A percentile compares a stretch with the other conserved stretches of the same genome.
Conservation (phyloP, 2,113 vertebrate species). For the Prionailurus viverrinus region DNA sequence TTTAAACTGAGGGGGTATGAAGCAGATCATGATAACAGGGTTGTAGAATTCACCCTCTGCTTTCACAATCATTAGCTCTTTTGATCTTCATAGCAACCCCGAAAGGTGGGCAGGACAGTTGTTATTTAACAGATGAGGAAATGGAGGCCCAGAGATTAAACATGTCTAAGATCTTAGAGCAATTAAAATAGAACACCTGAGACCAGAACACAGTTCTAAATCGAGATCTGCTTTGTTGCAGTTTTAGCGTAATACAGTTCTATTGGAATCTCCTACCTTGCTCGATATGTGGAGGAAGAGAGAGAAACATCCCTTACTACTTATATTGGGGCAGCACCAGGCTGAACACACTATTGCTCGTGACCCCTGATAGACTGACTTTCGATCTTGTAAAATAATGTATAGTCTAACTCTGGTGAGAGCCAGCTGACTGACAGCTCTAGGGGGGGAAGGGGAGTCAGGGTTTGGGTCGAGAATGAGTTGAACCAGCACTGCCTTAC, state of each 20-base stretch:
- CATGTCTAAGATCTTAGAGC: not conserved
- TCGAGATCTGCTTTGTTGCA: not conserved
- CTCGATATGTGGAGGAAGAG: not conserved
- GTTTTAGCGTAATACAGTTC: not conserved
- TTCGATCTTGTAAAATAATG: not conserved
- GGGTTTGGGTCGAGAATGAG: not conserved
- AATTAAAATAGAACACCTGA: not conserved
- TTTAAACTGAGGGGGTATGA: not conserved
- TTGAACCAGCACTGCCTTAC: not conserved
- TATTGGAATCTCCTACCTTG: not conserved
- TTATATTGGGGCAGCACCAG: not conserved
- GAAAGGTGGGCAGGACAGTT: not conserved
- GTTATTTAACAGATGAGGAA: conserved; percentile 6
- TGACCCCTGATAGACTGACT: not conserved
- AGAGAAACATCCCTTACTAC: not conserved
- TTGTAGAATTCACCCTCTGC: not conserved
- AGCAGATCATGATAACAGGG: not conserved
- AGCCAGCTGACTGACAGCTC: not conserved
- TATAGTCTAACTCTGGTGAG: not conserved
- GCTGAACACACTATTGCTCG: not conserved
- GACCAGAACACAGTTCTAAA: not conserved
- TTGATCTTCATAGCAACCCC: not conserved
- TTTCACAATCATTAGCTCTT: not conserved
- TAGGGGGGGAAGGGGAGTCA: not conserved
- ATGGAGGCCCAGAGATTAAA: not conserved